Evolutionary conservation across 2,888 invertebrate species (phyloP), one percentile per base, ranked within the genome.

Genomic region (Megaustenia siamemsis): DNA sequence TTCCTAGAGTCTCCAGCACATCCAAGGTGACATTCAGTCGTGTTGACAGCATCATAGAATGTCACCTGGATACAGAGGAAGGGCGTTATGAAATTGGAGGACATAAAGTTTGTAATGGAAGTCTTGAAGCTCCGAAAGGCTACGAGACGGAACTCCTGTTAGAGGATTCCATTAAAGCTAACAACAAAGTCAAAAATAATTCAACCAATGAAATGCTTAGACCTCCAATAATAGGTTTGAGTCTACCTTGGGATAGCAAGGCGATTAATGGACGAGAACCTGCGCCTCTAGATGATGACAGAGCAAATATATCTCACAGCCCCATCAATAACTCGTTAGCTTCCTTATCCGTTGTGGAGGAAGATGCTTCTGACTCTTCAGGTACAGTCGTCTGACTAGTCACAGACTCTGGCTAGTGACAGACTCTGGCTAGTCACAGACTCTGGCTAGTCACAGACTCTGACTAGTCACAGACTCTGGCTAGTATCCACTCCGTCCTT

Each of bases 11-110:
- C 4, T 38, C 78, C n/a, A 78, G 83, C 32, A 38, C 78, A 21
- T 71, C 83, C 1, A 83, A 78, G 38, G 83, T 83, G 15, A 78
- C 83, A 10, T 78, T 83, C 35, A 78, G 10, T 15, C 53, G 83
- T 24, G 8, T 24, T 15, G 77, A 77, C 15, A 40, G 4, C 10
- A 28, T 24, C 35, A 21, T 32, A 43, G 63, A 66, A 21, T 49
- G 12, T 10, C 10, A 21, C 12, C 3, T 6, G 28, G 53, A 35
- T 18, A 53, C 38, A 69, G 6, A n/a, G 0, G 15, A 6, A 4
- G 35, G n/a, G 4, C 0, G 12, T 21, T 24, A 18, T 10, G 69
- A 45, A 35, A 24, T 28, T 5, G 35, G 24, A 0, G 1, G 3
- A 15, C 8, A 8, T 10, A 69, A 69, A 35, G 10, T 6, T n/a